Evolutionary conservation across 1,140 invertebrate species (phyloP).

Genomic region (Sweltsa coloradensis): DNA sequence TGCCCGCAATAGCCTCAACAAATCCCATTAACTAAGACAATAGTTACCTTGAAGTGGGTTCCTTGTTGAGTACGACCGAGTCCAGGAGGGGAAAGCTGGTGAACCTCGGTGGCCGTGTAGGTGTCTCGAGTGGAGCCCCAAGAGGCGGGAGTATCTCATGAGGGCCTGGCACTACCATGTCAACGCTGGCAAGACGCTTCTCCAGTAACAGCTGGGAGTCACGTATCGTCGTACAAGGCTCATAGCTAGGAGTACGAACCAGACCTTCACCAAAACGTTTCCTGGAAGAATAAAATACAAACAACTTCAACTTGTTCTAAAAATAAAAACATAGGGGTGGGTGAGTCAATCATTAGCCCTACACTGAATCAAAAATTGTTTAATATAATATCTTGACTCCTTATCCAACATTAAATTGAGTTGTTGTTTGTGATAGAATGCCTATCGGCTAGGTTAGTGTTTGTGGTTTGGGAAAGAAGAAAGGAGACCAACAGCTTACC

Average conservation of each 20-base stretch:
- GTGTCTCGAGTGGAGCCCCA: too few species aligned
- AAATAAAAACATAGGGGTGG: constrained; percentile 11
- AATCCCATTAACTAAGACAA: too few species aligned
- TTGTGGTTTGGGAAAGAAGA: too few species aligned
- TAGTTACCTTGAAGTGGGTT: constrained; percentile 50
- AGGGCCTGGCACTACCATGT: constrained; percentile 65
- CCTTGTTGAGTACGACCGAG: constrained; percentile 60
- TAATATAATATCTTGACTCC: too few species aligned
- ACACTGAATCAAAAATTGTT: too few species aligned
- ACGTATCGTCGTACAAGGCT: constrained; percentile 55
- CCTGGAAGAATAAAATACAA: constrained; percentile 25
- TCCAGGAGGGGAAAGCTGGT: constrained; percentile 71
- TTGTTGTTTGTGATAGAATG: too few species aligned
- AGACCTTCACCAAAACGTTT: constrained; percentile 57
- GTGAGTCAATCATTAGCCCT: too few species aligned
- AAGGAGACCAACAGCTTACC: too few species aligned
- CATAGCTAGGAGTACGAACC: constrained; percentile 64
- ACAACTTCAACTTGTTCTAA: neutral
- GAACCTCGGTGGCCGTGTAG: constrained; percentile 16
- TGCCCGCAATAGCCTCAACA: too few species aligned
- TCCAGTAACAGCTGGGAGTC: constrained; percentile 59
- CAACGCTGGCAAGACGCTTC: constrained; percentile 56
- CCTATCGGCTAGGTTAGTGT: too few species aligned
- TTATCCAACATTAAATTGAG: too few species aligned
- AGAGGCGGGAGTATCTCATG: constrained; percentile 54